A percentile compares a stretch with the other conserved stretches of the same genome.
These are phyloP conservation scores for Lophura swinhoii DNA, from an alignment of 2,797 vertebrate genomes.

Conservation along the genomic window DNA sequence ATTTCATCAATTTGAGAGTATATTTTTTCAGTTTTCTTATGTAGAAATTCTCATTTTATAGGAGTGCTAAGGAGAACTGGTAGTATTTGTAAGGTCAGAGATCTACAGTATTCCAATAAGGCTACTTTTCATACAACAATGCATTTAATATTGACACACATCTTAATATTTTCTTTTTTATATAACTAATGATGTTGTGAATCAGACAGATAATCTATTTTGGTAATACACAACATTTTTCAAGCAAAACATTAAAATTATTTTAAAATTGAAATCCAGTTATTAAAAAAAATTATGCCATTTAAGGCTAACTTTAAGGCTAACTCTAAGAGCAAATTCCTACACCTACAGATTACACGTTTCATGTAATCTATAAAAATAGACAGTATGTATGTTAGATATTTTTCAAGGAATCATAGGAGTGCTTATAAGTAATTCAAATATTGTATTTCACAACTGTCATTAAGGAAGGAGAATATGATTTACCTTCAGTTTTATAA, in stretches of 20 bases:
- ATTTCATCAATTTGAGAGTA: constrained; percentile 66
- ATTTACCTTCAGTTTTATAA: neutral
- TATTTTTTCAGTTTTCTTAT: constrained; percentile 47
- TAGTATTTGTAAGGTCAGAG: constrained; percentile 63
- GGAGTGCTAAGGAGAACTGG: constrained; percentile 54
- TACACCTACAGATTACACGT: constrained; percentile 17
- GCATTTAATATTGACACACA: constrained; percentile 23
- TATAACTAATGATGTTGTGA: constrained; percentile 31
- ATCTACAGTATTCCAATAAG: neutral
- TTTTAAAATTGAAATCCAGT: constrained; percentile 17
- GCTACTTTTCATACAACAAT: constrained; percentile 60
- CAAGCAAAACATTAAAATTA: constrained; percentile 37
- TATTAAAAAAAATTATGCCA: neutral
- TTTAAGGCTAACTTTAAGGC: neutral
- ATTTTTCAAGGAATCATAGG: constrained; percentile 20
- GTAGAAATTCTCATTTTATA: constrained; percentile 17
- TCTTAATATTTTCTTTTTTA: constrained; percentile 21
- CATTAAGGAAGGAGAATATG: neutral
- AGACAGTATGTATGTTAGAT: neutral
- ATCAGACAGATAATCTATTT: constrained; percentile 28
- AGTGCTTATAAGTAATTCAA: neutral
- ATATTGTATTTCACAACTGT: constrained; percentile 10
- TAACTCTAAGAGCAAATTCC: neutral
- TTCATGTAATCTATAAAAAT: constrained; percentile 16
- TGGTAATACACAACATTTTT: constrained; percentile 18